Evolutionary conservation across 2,888 invertebrate genomes (phyloP).

Genomic region (Ptilodon capucinus): DNA sequence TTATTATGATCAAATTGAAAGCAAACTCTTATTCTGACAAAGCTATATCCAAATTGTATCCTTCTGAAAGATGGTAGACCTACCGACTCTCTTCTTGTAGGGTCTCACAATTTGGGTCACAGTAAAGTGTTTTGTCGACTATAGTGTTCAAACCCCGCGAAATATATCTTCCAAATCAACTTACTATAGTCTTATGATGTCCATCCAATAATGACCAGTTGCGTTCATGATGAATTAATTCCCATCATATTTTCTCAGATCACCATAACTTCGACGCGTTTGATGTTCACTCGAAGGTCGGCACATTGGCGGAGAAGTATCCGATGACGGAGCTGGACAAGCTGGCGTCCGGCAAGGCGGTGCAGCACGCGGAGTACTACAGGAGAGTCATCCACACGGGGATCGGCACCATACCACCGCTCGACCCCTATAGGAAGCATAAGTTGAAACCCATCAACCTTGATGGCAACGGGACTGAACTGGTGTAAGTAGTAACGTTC

Average conservation of each 20-base stretch:
- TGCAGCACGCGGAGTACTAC: neutral
- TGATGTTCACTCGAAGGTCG: constrained; percentile 2
- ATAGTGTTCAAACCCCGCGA: too few species aligned
- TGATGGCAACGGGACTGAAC: neutral
- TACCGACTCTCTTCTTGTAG: too few species aligned
- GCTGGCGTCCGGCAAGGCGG: constrained; percentile 8
- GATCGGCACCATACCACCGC: neutral
- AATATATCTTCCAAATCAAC: too few species aligned
- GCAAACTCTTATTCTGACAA: too few species aligned
- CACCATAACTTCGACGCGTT: constrained; percentile 3
- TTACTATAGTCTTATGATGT: too few species aligned
- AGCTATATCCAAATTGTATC: too few species aligned
- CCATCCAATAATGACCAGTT: too few species aligned
- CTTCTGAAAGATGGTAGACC: too few species aligned
- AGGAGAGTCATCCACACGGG: neutral
- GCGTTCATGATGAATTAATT: too few species aligned
- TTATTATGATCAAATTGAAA: too few species aligned
- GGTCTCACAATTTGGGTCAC: too few species aligned
- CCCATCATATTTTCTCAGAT: neutral
- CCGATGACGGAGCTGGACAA: constrained; percentile 6
- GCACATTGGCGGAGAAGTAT: constrained; percentile 9
- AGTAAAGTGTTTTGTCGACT: too few species aligned
- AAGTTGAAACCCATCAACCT: neutral
- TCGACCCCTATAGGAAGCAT: neutral
- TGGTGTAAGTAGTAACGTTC: neutral